Base-by-base conservation (phyloP, 2,888 invertebrate species). In the Harpagoxenus sublaevis region DNA sequence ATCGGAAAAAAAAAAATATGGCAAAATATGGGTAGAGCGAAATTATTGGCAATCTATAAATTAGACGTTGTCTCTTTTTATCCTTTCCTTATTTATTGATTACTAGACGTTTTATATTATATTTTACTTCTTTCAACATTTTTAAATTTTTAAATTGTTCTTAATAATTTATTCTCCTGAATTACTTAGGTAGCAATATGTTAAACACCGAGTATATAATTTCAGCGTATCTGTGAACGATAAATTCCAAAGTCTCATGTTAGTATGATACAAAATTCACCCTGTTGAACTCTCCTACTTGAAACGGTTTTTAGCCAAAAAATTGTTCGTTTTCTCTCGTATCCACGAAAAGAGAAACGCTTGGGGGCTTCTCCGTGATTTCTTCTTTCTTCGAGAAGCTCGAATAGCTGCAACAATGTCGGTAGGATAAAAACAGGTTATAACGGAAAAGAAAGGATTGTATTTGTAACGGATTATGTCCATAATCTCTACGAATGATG, bases 391-490 rank as follows among this genome's bases (percentile, higher is more conserved):
- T 70, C 35, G 55, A 60, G 53, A 73, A 63, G 28, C 10, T 51
- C 18, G 18, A 62, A 28, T 18, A 60, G 42, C 78, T 85, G 88
- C 86, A 90, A 90, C 89, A 90, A 90, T 73, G 89, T 90, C 83
- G 83, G 86, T 51, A 71, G 78, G 84, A 79, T 90, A 90, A 90
- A 77, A 71, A 90, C 74, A 90, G 89, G 89, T 84, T 85, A 57
- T 12, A 55, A 78, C 68, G 57, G 45, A 78, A 68, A 78, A 55
- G 42, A 39, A 57, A 70, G 71, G 48, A 81, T 60, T 79, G 23
- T 23, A 23, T 23, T 23, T 23, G 23, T 23, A 68, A 48, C 60
- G 9, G 28, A 70, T 23, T 23, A 23, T 23, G 23, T 23, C 23
- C 23, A n/a, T n/a, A 60, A 71, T 23, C 62, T 79, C 62, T 18